Base-by-base conservation (phyloP, 2,888 invertebrate genomes). In the Macrosiphum euphorbiae region DNA sequence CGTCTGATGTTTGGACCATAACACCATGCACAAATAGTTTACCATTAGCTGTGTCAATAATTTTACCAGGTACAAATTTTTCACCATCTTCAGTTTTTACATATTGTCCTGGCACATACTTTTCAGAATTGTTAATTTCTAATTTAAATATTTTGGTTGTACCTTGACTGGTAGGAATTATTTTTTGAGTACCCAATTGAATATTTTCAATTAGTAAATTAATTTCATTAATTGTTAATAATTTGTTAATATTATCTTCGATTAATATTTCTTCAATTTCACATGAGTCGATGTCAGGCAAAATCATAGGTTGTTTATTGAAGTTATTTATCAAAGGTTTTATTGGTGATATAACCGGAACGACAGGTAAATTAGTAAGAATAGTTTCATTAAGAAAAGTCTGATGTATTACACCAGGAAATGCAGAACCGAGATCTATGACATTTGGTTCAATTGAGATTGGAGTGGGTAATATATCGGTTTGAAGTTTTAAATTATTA, bases 91-190 rank as follows among this genome's bases (percentile, higher is more conserved):
- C 97, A 0, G 97, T 97, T 94, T 97, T 97, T 3, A 98, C 96
- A 95, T 97, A 97, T 96, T 98, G 97, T 1, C 98, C 98, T 3
- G 97, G 96, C 88, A 98, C 96, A 95, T 98, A 97, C 95, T 97
- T 97, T 95, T 95, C 95, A 5, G 97, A 97, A 95, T 97, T 97
- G 91, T 97, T 97, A 94, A 97, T 97, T 94, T 97, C 96, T 92
- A 98, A 95, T 94, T 95, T 96, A 41, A 97, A 96, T 84, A 97
- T 97, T 58, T 97, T 96, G 35, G 97, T 96, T 84, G 85, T 87
- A 35, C 95, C 95, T 91, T 97, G 96, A 55, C 97, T 95, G 95
- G 97, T 96, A 94, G 96, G 96, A 94, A 96, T 96, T 95, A 96
- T 96, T 3, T 97, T 97, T 95, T 96, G 96, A 87, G 96, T 96